Evolutionary conservation across 1,140 invertebrate species (phyloP).

Genomic region (Eupeodes corollae): DNA sequence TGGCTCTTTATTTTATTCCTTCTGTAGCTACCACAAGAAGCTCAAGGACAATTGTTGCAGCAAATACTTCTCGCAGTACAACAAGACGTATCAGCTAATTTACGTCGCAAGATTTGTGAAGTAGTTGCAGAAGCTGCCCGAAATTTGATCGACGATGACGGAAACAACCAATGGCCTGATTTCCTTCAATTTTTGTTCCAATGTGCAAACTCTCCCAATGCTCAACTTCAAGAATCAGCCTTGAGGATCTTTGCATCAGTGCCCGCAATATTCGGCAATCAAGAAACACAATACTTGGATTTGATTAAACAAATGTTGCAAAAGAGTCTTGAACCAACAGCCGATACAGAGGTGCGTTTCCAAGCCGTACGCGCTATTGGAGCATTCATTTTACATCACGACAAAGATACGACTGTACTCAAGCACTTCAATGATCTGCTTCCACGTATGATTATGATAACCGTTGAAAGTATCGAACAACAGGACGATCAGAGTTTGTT

Average conservation of each 20-base stretch:
- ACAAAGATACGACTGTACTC: conserved; percentile 79
- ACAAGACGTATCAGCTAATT: conserved; percentile 61
- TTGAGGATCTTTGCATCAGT: conserved; percentile 91
- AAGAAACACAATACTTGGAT: conserved; percentile 81
- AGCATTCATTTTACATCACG: conserved; percentile 82
- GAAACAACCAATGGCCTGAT: conserved; percentile 94
- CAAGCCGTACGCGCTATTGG: conserved; percentile 76
- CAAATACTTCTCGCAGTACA: conserved; percentile 75
- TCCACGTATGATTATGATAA: conserved; percentile 59
- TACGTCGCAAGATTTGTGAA: conserved; percentile 86
- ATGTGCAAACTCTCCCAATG: conserved; percentile 71
- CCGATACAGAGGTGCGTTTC: conserved; percentile 60
- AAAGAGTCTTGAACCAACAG: conserved; percentile 59
- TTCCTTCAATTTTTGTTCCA: conserved; percentile 94
- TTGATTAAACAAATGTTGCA: conserved; percentile 91
- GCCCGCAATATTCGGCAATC: conserved; percentile 93
- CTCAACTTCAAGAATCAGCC: conserved; percentile 82
- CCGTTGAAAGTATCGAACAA: conserved; percentile 54
- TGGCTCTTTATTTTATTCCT: background rate
- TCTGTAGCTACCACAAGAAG: conserved; percentile 61
- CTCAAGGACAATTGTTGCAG: conserved; percentile 70
- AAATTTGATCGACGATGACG: conserved; percentile 92
- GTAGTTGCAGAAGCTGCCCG: conserved; percentile 86
- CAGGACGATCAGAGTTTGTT: conserved; percentile 83
- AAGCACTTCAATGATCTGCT: conserved; percentile 80